phyloP scores from a whole-genome alignment of 2,797 vertebrate genomes.

The Lacerta agilis region DNA sequence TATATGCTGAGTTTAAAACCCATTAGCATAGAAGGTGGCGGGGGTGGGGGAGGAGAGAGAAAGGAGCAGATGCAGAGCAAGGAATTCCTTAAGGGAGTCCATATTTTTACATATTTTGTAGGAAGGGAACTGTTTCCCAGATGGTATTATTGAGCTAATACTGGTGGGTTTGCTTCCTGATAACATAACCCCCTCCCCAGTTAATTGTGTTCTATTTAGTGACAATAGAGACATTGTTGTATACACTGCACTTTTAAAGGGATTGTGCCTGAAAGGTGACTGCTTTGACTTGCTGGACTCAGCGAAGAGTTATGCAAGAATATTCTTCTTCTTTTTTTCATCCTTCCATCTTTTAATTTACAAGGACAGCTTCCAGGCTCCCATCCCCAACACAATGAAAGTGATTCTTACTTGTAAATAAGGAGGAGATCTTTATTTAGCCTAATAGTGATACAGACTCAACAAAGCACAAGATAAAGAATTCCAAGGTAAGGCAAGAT shows the following conservation, averaged over 20 bases:
- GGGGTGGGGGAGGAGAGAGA: conserved; percentile 56
- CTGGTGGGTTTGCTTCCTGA: conserved; percentile 84
- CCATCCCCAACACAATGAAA: too few species aligned
- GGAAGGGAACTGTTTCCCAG: conserved; percentile 87
- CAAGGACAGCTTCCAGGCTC: conserved; percentile 24
- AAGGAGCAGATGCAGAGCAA: conserved; percentile 84
- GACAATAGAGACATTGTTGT: conserved; percentile 83
- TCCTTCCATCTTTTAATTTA: background rate
- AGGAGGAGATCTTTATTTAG: too few species aligned
- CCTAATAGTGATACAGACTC: too few species aligned
- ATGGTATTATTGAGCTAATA: conserved; percentile 81
- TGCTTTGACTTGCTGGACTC: conserved; percentile 53
- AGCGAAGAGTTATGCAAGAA: conserved; percentile 21
- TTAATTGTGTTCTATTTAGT: conserved; percentile 86
- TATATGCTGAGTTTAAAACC: conserved; percentile 84
- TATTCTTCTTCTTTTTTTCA: conserved; percentile 17
- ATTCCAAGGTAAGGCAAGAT: too few species aligned
- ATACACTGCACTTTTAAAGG: conserved; percentile 77
- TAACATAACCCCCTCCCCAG: conserved; percentile 77
- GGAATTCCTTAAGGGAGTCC: conserved; percentile 87
- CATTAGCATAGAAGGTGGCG: conserved; percentile 83
- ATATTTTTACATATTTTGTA: conserved; percentile 91
- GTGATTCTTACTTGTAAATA: too few species aligned
- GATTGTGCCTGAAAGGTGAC: conserved; percentile 69
- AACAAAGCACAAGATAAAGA: too few species aligned